These are phyloP conservation scores for Apamea epomidion DNA, from an alignment of 2,888 invertebrate species.

Conservation along the genomic window DNA sequence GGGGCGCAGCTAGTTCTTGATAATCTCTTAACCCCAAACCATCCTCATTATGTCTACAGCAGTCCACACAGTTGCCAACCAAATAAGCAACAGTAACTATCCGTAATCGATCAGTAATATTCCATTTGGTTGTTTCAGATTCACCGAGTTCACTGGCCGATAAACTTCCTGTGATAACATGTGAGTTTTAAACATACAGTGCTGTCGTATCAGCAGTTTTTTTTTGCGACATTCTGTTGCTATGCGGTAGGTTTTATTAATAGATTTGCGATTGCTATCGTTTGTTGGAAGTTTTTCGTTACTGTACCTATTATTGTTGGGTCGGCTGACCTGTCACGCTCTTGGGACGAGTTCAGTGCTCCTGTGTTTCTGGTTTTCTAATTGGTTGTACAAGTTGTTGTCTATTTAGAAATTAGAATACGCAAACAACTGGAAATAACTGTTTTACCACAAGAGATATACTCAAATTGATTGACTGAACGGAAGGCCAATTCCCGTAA, in stretches of 20 bases:
- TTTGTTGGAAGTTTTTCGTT: slow-evolving; percentile 10
- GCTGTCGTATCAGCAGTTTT: slow-evolving; percentile 16
- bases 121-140: slow-evolving; percentile 81
- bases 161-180: slow-evolving; percentile 75
- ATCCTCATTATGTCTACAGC: slow-evolving; percentile 17
- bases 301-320: slow-evolving; percentile 12
- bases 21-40: not conserved
- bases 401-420: slow-evolving; percentile 5
- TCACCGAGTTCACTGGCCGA: slow-evolving; percentile 81
- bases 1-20: not conserved
- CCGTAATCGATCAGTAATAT: slow-evolving; percentile 74
- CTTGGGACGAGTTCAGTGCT: slow-evolving; percentile 36
- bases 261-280: not conserved
- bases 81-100: slow-evolving; percentile 54
- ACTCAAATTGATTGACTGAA: not conserved
- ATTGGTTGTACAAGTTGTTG: not conserved
- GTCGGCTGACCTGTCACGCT: slow-evolving; percentile 22
- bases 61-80: slow-evolving; percentile 31
- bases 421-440: not conserved
- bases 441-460: not conserved
- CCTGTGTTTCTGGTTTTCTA: slow-evolving; percentile 7
- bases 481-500: too few relatives aligned
- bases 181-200: slow-evolving; percentile 67
- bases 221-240: slow-evolving; percentile 63
- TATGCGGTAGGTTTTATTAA: slow-evolving; percentile 41